Evolutionary conservation across 2,113 vertebrate genomes (phyloP).

Genomic region (Recurvirostra avosetta): DNA sequence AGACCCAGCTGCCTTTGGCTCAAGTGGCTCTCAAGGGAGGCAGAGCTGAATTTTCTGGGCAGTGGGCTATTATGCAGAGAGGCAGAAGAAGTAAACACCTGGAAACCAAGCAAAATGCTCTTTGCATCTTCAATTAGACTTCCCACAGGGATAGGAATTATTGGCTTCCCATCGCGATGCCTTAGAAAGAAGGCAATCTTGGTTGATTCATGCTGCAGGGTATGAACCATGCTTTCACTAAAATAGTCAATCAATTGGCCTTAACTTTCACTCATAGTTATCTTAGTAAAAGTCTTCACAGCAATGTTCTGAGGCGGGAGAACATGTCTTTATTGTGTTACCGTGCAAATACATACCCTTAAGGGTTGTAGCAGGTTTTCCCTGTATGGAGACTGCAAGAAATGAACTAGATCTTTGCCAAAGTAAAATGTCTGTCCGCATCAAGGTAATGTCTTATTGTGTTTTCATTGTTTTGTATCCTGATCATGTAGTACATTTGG

Average conservation of each 20-base stretch:
- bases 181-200: neutral
- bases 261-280: neutral
- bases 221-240: neutral
- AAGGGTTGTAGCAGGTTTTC: neutral
- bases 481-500: neutral
- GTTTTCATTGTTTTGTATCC: neutral
- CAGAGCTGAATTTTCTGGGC: neutral
- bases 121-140: neutral
- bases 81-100: neutral
- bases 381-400: neutral
- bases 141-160: neutral
- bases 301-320: neutral
- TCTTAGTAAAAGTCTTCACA: neutral
- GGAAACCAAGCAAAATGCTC: neutral
- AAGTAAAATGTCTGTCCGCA: neutral
- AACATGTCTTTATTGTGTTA: neutral
- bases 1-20: neutral
- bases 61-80: neutral
- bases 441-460: neutral
- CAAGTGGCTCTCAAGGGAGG: neutral
- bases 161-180: neutral
- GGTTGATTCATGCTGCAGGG: neutral
- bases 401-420: neutral
- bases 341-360: neutral
- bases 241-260: neutral